These are phyloP conservation scores for Cyclargus thomasi DNA, from an alignment of 1,140 invertebrate genomes.

Conservation along the genomic window DNA sequence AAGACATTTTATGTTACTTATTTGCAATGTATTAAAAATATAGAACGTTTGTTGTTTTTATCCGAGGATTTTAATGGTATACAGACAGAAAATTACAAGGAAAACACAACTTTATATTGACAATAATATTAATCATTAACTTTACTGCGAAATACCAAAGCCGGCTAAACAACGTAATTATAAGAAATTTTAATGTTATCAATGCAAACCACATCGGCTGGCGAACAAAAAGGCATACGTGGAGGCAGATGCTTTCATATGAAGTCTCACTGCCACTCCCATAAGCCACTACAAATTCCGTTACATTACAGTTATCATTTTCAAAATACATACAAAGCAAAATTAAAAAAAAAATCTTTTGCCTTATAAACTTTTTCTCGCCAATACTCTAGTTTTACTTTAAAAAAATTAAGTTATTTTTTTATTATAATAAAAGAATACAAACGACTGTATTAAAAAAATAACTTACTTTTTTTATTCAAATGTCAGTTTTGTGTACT, in stretches of 20 bases:
- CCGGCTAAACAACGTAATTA: neutral
- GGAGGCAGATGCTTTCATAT: slow-evolving; percentile 36
- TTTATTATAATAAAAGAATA: neutral
- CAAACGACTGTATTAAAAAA: neutral
- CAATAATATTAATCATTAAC: neutral
- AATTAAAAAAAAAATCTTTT: too few relatives aligned
- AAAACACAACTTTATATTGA: neutral
- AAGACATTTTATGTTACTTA: neutral
- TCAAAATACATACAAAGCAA: neutral
- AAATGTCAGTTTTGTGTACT: slow-evolving; percentile 31
- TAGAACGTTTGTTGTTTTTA: neutral
- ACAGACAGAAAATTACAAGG: neutral
- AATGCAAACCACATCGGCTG: slow-evolving; percentile 1
- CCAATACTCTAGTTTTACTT: neutral
- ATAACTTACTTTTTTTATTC: slow-evolving; percentile 10
- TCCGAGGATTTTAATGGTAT: neutral
- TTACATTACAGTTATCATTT: neutral
- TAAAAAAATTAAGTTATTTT: neutral
- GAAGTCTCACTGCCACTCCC: slow-evolving; percentile 46
- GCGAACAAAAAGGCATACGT: slow-evolving; percentile 28
- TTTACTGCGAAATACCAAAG: neutral
- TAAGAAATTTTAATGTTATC: slow-evolving; percentile 7
- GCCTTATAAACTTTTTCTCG: too few relatives aligned
- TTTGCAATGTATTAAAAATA: neutral
- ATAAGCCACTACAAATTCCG: slow-evolving; percentile 4